Conservation (phyloP, 2,888 invertebrate genomes). For the Lithosia quadra region DNA sequence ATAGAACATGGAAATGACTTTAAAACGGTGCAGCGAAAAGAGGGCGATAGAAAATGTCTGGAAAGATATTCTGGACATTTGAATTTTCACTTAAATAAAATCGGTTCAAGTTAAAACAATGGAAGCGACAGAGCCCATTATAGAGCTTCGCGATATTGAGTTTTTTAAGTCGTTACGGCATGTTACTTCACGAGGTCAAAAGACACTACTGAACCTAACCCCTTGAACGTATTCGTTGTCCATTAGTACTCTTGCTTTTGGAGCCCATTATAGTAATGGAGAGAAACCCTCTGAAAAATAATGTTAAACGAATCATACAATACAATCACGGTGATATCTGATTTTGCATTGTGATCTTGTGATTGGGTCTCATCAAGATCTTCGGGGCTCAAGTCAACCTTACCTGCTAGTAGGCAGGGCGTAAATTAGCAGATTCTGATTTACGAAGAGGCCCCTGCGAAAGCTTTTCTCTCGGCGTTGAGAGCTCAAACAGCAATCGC, state of each 20-base stretch:
- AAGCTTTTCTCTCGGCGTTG: too few relatives aligned
- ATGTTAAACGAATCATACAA: too few relatives aligned
- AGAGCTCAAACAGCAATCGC: too few relatives aligned
- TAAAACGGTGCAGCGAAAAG: slow-evolving; percentile 31
- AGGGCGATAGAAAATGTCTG: slow-evolving; percentile 33
- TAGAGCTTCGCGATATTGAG: slow-evolving; percentile 29
- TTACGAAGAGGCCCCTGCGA: too few relatives aligned
- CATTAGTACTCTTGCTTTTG: slow-evolving; percentile 4
- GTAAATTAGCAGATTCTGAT: too few relatives aligned
- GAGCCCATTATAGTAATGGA: not conserved
- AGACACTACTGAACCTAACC: slow-evolving; percentile 27
- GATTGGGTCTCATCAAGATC: too few relatives aligned
- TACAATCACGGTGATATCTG: too few relatives aligned
- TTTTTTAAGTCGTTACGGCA: slow-evolving; percentile 30
- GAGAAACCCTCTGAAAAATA: not conserved
- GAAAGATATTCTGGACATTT: slow-evolving; percentile 18
- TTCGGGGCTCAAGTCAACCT: too few relatives aligned
- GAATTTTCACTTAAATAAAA: slow-evolving; percentile 17
- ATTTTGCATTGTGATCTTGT: too few relatives aligned
- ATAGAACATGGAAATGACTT: slow-evolving; percentile 46
- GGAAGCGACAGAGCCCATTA: slow-evolving; percentile 21
- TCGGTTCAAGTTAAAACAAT: slow-evolving; percentile 30
- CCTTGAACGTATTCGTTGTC: slow-evolving; percentile 12
- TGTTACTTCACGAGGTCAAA: slow-evolving; percentile 28
- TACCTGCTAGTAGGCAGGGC: too few relatives aligned